Evolutionary conservation across 2,888 invertebrate species (phyloP).

Genomic region (Griposia aprilina): DNA sequence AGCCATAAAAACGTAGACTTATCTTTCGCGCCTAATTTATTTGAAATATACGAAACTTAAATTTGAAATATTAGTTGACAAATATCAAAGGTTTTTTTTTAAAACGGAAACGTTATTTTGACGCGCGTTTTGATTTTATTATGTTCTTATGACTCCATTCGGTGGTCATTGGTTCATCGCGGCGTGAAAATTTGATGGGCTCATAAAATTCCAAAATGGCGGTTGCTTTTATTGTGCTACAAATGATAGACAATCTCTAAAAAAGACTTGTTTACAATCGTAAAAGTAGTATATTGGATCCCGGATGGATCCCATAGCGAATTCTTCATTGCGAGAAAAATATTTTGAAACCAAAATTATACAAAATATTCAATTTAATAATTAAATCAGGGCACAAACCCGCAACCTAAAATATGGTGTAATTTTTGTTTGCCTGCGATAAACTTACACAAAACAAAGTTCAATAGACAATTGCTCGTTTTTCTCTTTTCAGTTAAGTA

Average conservation of each 20-base stretch:
- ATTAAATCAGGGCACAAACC: no score
- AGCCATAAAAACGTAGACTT: background rate
- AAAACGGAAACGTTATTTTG: conserved; percentile 18
- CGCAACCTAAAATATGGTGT: no score
- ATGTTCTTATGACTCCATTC: conserved; percentile 28
- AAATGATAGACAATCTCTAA: background rate
- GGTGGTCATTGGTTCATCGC: conserved; percentile 23
- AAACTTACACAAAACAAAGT: no score
- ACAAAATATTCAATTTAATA: background rate
- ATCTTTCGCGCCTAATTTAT: background rate
- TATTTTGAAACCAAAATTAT: background rate
- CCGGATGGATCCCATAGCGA: background rate
- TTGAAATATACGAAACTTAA: background rate
- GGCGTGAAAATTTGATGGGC: conserved; percentile 32
- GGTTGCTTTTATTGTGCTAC: conserved; percentile 13
- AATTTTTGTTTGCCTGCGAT: no score
- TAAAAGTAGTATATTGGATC: background rate
- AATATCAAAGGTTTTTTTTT: background rate
- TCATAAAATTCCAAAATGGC: conserved; percentile 43
- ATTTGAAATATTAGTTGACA: background rate
- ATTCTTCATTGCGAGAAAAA: background rate
- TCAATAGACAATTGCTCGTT: no score
- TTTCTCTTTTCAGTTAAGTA: no score
- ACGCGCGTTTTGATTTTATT: conserved; percentile 7
- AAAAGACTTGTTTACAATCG: conserved; percentile 27